Evolutionary conservation across 2,888 invertebrate species (phyloP), one percentile per base, ranked within the genome.

Genomic region (Apotomis turbidana): DNA sequence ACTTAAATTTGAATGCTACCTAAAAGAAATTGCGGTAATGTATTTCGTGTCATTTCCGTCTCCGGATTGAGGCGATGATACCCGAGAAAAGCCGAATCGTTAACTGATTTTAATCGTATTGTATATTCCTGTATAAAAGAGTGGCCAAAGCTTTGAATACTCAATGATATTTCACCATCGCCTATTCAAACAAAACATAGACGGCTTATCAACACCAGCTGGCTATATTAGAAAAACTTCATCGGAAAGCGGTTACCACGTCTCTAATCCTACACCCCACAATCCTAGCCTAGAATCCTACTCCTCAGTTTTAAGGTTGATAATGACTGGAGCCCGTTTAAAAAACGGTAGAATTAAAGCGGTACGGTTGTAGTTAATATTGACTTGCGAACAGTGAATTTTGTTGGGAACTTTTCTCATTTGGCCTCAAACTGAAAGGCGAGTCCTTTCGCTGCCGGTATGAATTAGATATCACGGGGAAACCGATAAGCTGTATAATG

Each of bases 361-460:
- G 77, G 87, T 76, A 76, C 79, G 82, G 86, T 87, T 87, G 88
- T 89, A 89, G 89, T 90, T 90, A 89, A 90, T 91, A 91, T 92
- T 91, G 92, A 91, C 92, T 91, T 90, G 89, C 88, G 88, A 89
- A 88, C 89, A 87, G 80, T 83, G 84, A 83, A 86, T 88, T 90
- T 89, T 87, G 88, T 88, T 88, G 83, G 78, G 85, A 93, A 93
- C 93, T 93, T 93, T 93, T 91, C 93, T 93, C 93, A 93, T 93
- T 92, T 91, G 81, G 88, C 89, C 85, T 83, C 82, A 82, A 85
- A 85, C 85, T 83, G 81, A 69, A 62, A 76, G 79, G 80, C 78
- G 9, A 76, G 79, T 80, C 70, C 74, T 81, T 76, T 74, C 68
- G 64, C 68, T 69, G 64, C 74, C 77, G 77, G 74, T 76, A 77